Evolutionary conservation across 92 coral and sea anemone species (phyloP).

Genomic region (Epizoanthus rinbou): DNA sequence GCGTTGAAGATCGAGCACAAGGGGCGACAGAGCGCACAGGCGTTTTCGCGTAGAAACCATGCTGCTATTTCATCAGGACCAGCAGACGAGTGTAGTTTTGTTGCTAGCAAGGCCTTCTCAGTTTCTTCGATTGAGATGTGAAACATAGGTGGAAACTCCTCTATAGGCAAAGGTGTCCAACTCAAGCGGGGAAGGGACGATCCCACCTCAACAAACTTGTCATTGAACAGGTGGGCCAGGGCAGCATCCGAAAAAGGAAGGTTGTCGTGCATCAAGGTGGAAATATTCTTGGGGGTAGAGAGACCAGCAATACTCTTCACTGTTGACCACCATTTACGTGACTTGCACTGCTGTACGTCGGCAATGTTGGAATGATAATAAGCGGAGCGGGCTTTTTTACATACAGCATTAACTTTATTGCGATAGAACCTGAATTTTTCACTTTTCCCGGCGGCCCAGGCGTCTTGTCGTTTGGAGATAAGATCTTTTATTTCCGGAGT

Average conservation of each 20-base stretch:
- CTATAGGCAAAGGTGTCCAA: conserved; percentile 40
- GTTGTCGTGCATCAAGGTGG: conserved; percentile 31
- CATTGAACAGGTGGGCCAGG: conserved; percentile 24
- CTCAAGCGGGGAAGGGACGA: conserved; percentile 32
- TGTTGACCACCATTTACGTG: too few species aligned
- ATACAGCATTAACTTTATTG: too few species aligned
- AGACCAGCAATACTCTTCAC: too few species aligned
- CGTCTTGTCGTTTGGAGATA: too few species aligned
- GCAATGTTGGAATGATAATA: too few species aligned
- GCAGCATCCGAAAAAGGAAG: too few species aligned
- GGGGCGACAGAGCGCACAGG: conserved; percentile 33
- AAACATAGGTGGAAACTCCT: conserved; percentile 34
- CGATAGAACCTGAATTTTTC: too few species aligned
- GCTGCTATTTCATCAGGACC: conserved; percentile 42
- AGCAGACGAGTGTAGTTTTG: conserved; percentile 43
- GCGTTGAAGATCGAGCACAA: conserved; percentile 37
- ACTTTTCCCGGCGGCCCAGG: too few species aligned
- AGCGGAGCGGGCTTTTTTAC: too few species aligned
- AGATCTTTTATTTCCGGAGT: too few species aligned
- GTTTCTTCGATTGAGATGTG: conserved; percentile 39
- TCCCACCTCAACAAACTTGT: conserved; percentile 43
- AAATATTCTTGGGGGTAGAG: conserved; percentile 2
- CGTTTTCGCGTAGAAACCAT: conserved; percentile 48
- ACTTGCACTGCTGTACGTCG: too few species aligned
- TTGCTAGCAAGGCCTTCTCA: conserved; percentile 40